Evolutionary conservation across 2,888 invertebrate genomes (phyloP), one percentile per base, ranked within the genome.

Genomic region (Physocephala rufipes): DNA sequence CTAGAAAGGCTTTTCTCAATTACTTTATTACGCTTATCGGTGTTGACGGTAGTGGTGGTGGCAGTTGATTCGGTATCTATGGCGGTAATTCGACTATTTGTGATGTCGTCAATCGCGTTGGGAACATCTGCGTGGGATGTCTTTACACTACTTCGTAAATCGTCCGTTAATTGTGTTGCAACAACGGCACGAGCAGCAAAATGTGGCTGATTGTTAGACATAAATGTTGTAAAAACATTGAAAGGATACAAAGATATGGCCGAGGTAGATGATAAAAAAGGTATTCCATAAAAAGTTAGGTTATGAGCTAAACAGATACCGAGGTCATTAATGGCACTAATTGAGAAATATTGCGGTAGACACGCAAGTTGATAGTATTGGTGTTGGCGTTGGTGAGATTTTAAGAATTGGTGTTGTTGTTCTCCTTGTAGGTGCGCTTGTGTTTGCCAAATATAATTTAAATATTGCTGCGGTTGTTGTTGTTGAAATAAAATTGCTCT

Each of bases 251-350:
- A 2, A 2, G 43, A 12, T 19, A n/a, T n/a, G n/a, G 66, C 36
- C 19, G 49, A 24, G 5, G 36, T 36, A 36, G 36, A 36, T 36
- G 36, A 36, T 4, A 9, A 28, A 21, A 55, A 4, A 43, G 45
- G 24, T 9, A 49, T 24, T 43, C n/a, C 15, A 36, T 30, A 19
- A n/a, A 62, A n/a, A n/a, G 45, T 36, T 36, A 36, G 13, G 64
- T 45, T 49, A 36, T 55, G 49, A 67, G 71, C 73, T 71, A 75
- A 36, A 36, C 4, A 36, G 28, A 30, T 65, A 28, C 68, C 69
- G n/a, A 74, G 30, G 53, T 71, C 59, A 26, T 75, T 75, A 16
- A 72, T 30, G 26, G 73, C 59, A 69, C 72, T 71, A 7, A 75
- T 67, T 13, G 62, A 65, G 16, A 71, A 24, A 26, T 72, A 65